phyloP scores from a whole-genome alignment of 2,888 invertebrate species.

The Pasiphila rectangulata region DNA sequence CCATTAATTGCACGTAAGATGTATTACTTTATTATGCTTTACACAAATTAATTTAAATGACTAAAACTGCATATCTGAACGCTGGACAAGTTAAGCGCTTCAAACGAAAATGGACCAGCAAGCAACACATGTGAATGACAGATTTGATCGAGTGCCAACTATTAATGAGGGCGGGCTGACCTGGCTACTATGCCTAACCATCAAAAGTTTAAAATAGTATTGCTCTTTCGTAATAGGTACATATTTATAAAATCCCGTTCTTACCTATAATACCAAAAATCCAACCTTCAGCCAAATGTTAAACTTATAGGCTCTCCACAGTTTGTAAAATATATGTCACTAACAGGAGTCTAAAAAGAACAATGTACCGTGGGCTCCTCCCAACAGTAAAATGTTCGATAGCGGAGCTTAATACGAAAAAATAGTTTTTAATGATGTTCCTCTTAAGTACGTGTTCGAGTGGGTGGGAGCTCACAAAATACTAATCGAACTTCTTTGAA shows the following conservation, averaged over 20 bases:
- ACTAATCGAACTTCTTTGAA: slow-evolving; percentile 53
- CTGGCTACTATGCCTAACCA: slow-evolving; percentile 39
- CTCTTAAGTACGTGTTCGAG: slow-evolving; percentile 47
- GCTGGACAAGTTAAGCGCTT: slow-evolving; percentile 34
- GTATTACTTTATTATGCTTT: too few relatives aligned
- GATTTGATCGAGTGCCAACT: slow-evolving; percentile 56
- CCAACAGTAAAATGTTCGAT: slow-evolving; percentile 7
- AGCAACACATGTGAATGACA: slow-evolving; percentile 50
- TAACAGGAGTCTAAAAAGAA: slow-evolving; percentile 11
- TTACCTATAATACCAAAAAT: too few relatives aligned
- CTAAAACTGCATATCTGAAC: slow-evolving; percentile 15
- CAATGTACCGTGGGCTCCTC: slow-evolving; percentile 9
- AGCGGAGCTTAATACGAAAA: background rate
- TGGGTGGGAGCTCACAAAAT: slow-evolving; percentile 46
- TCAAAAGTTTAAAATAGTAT: slow-evolving; percentile 37
- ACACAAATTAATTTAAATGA: background rate
- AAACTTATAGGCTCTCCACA: background rate
- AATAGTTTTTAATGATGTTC: slow-evolving; percentile 35
- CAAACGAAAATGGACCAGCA: slow-evolving; percentile 50
- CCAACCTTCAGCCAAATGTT: background rate
- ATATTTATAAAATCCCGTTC: slow-evolving; percentile 18
- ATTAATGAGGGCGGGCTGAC: slow-evolving; percentile 49
- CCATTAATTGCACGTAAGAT: too few relatives aligned
- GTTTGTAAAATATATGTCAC: slow-evolving; percentile 16
- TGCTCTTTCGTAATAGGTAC: slow-evolving; percentile 22